Conservation (phyloP, 2,888 invertebrate genomes). For the Bimastos eiseni region DNA sequence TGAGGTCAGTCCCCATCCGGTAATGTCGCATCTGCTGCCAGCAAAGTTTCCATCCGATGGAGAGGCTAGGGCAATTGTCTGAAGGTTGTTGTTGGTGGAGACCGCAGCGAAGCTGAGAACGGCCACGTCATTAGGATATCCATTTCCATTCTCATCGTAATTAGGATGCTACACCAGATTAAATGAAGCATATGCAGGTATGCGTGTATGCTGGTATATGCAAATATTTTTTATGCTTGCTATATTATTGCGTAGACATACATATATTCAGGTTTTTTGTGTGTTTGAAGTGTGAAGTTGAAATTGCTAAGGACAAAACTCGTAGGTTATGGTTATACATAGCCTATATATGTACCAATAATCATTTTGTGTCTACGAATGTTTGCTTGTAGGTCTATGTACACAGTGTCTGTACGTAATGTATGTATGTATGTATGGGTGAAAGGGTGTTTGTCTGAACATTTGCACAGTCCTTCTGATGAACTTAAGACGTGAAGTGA, state of each 20-base stretch:
- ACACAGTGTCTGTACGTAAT: background rate
- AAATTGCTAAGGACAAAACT: too few species aligned
- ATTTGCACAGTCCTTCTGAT: too few species aligned
- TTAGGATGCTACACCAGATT: background rate
- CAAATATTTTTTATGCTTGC: background rate
- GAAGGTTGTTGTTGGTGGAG: constrained; percentile 6
- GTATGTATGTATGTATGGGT: background rate
- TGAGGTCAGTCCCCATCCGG: constrained; percentile 31
- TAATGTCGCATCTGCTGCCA: constrained; percentile 30
- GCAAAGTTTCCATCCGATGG: constrained; percentile 19
- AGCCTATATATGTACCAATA: too few species aligned
- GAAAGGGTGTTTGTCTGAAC: background rate
- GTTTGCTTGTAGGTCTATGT: background rate
- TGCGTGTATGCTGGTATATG: background rate
- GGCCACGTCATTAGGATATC: constrained; percentile 30
- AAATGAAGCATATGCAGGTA: background rate
- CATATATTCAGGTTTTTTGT: too few species aligned
- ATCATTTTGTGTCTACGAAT: background rate
- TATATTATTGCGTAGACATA: too few species aligned
- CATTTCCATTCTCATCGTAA: constrained; percentile 28
- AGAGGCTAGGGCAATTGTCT: background rate
- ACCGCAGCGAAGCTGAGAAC: constrained; percentile 8
- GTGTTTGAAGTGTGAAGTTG: too few species aligned
- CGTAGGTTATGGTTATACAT: too few species aligned
- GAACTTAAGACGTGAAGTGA: too few species aligned